Conservation (phyloP, 2,888 invertebrate species). For the Caenorhabditis virilis region DNA sequence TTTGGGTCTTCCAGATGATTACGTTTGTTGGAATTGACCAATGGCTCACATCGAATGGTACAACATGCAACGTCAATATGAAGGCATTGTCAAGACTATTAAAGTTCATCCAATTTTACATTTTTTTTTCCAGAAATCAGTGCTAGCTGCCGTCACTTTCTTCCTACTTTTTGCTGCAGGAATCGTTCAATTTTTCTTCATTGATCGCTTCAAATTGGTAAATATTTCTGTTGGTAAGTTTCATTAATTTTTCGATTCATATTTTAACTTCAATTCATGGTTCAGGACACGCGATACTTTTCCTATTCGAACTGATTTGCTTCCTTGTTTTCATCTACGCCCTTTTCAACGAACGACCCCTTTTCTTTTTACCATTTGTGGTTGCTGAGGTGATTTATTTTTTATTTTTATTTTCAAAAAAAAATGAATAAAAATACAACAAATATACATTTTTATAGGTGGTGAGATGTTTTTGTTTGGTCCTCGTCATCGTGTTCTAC, state of each 20-base stretch:
- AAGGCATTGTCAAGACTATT: constrained; percentile 11
- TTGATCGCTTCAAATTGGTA: constrained; percentile 45
- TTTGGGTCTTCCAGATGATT: constrained; percentile 12
- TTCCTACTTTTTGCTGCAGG: constrained; percentile 37
- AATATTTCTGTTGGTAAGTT: constrained; percentile 35
- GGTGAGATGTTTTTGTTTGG: constrained; percentile 25
- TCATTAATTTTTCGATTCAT: neutral
- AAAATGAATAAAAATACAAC: neutral
- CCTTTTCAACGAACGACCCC: constrained; percentile 34
- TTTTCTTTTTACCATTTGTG: constrained; percentile 37
- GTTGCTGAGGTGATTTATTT: constrained; percentile 29
- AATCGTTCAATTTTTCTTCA: constrained; percentile 46
- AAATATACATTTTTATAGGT: constrained; percentile 8
- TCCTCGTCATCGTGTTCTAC: constrained; percentile 36
- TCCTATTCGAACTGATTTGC: constrained; percentile 42
- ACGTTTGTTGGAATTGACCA: constrained; percentile 29
- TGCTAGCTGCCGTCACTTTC: constrained; percentile 30
- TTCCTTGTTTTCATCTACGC: constrained; percentile 42
- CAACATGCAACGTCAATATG: constrained; percentile 33
- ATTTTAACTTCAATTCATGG: neutral
- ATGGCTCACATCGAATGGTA: constrained; percentile 21
- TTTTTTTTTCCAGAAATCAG: constrained; percentile 36
- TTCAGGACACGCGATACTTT: constrained; percentile 48
- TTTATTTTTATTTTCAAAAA: too few species aligned
- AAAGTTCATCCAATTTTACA: neutral